Evolutionary conservation across 2,797 vertebrate species (phyloP).

Genomic region (Cynopterus sphinx): DNA sequence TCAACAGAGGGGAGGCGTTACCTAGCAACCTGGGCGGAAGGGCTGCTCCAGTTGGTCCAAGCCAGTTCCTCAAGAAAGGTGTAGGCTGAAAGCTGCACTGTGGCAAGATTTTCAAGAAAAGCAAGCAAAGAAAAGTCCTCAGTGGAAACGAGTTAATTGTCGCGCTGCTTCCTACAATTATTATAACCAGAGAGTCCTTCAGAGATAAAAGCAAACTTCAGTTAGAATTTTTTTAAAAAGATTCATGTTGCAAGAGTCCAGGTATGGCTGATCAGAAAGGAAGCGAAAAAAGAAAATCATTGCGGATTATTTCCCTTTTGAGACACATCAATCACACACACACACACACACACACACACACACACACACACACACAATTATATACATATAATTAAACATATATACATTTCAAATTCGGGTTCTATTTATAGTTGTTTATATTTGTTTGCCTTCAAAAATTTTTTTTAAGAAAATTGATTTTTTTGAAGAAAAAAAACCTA

Average conservation of each 20-base stretch:
- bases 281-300: not conserved
- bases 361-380: too few relatives aligned
- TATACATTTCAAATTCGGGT: too few relatives aligned
- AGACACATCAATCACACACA: not conserved
- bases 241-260: not conserved
- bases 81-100: conserved; percentile 73
- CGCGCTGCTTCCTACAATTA: conserved; percentile 69
- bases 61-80: conserved; percentile 62
- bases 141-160: conserved; percentile 71
- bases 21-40: conserved; percentile 82
- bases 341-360: not conserved
- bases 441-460: not conserved
- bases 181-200: conserved; percentile 55
- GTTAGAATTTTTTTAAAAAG: not conserved
- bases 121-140: conserved; percentile 58
- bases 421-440: not conserved
- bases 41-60: conserved; percentile 77
- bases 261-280: not conserved
- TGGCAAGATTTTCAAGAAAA: conserved; percentile 36
- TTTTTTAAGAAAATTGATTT: not conserved
- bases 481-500: not conserved
- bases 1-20: conserved; percentile 67
- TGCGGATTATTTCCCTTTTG: not conserved
- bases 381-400: too few relatives aligned
- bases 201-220: conserved; percentile 38